Evolutionary conservation across 2,797 vertebrate genomes (phyloP), one percentile per base, ranked within the genome.

Genomic region (Cygnus olor): DNA sequence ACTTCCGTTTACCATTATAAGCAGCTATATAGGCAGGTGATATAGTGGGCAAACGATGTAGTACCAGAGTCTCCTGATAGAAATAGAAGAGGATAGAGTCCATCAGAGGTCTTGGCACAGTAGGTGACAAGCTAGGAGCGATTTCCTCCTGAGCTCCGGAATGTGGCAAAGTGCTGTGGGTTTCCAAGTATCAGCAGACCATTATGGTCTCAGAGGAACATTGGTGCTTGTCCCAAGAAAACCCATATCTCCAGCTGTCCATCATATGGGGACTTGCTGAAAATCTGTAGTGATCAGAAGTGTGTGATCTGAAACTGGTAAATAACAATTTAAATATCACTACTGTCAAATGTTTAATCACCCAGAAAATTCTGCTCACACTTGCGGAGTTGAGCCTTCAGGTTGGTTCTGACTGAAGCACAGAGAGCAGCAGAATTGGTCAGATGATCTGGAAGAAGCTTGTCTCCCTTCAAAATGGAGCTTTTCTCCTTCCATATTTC

Each of bases 161-260:
- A 25, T 0, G 2, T 18, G 57, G 11, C 57, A 65, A 64, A 30
- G 11, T 21, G 11, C 8, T 19, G 18, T 6, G 40, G 14, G 64
- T 53, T 60, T 25, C 38, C 70, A 42, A 40, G 20, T 24, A 13
- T 13, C 32, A 51, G 6, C 7, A 56, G 22, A 4, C 36, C 8
- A 3, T 17, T 44, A 44, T 14, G 10, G 44, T 20, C 18, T 10
- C 58, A 30, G 8, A 36, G 45, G 18, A 71, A 49, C 16, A n/a
- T 0, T 1, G 15, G 4, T 60, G 30, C 22, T 76, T 54, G 32
- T 8, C 27, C 30, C 11, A 10, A n/a, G 57, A 60, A 58, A 38
- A 6, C 6, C 25, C 38, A 12, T 16, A 32, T 10, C 63, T 71
- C n/a, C 45, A 70, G 51, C 53, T 80, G 70, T 22, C 69, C 15